Conservation (phyloP, 2,888 invertebrate genomes). For the Nemoura dubitans region DNA sequence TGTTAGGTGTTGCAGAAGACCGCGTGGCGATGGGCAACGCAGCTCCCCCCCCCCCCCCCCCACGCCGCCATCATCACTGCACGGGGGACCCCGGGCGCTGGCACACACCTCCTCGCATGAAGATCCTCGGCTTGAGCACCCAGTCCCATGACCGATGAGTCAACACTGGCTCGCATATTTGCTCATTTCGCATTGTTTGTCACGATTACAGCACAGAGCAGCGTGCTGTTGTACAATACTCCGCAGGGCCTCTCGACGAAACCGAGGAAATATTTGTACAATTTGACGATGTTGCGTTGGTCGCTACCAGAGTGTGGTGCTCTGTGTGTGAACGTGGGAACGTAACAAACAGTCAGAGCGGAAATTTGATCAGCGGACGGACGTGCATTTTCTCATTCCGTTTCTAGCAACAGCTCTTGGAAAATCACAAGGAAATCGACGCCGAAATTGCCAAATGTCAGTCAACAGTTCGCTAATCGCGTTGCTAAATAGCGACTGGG, state of each 20-base stretch:
- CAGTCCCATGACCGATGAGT: neutral
- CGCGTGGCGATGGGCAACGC: neutral
- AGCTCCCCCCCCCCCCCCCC: no score
- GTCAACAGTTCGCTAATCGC: neutral
- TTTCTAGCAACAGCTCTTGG: neutral
- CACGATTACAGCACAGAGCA: neutral
- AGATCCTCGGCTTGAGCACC: no score
- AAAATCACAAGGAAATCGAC: conserved; percentile 12
- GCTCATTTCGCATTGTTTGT: neutral
- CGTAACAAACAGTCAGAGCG: neutral
- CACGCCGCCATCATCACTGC: no score
- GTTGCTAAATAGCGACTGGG: neutral
- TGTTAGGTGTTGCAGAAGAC: neutral
- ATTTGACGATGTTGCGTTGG: conserved; percentile 3
- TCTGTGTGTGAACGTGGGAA: neutral
- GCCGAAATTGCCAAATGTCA: neutral
- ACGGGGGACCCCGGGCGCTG: no score
- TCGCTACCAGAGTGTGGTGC: neutral
- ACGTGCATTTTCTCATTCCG: neutral
- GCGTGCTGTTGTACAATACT: neutral
- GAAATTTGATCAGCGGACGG: neutral
- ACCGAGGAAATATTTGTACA: neutral
- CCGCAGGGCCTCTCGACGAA: neutral
- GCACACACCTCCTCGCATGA: no score
- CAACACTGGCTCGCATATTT: neutral